phyloP scores from a whole-genome alignment of 2,113 vertebrate species.

The Cryptomyrus ogoouensis region DNA sequence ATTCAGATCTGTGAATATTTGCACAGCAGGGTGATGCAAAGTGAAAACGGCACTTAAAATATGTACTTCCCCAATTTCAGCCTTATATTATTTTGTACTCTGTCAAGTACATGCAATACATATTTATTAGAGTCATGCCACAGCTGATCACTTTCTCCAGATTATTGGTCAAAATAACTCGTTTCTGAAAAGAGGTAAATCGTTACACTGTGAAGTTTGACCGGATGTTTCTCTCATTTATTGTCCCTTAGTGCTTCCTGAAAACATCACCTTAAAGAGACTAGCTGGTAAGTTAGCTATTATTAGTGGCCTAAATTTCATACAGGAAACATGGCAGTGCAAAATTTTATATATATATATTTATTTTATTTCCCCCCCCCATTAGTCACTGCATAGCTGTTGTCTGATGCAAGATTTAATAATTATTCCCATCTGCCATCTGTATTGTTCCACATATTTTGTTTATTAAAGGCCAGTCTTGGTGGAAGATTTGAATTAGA shows the following conservation, averaged over 20 bases:
- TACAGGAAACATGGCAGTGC: background rate
- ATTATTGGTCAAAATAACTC: background rate
- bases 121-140: background rate
- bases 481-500: background rate
- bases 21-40: slow-evolving; percentile 48
- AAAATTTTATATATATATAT: too few species aligned
- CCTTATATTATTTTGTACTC: background rate
- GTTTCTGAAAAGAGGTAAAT: background rate
- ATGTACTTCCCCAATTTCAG: slow-evolving; percentile 24
- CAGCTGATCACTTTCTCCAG: background rate
- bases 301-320: background rate
- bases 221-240: slow-evolving; percentile 14
- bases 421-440: background rate
- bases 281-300: slow-evolving; percentile 49
- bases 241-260: slow-evolving; percentile 33
- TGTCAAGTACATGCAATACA: background rate
- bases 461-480: background rate
- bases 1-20: slow-evolving; percentile 24
- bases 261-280: slow-evolving; percentile 25
- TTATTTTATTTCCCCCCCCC: background rate
- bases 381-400: background rate
- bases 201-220: background rate
- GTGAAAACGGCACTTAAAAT: slow-evolving; percentile 45
- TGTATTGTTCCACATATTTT: background rate
- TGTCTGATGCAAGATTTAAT: background rate